These are phyloP conservation scores for Amphiprion clarkii DNA, from an alignment of 2,797 vertebrate genomes.

Conservation along the genomic window DNA sequence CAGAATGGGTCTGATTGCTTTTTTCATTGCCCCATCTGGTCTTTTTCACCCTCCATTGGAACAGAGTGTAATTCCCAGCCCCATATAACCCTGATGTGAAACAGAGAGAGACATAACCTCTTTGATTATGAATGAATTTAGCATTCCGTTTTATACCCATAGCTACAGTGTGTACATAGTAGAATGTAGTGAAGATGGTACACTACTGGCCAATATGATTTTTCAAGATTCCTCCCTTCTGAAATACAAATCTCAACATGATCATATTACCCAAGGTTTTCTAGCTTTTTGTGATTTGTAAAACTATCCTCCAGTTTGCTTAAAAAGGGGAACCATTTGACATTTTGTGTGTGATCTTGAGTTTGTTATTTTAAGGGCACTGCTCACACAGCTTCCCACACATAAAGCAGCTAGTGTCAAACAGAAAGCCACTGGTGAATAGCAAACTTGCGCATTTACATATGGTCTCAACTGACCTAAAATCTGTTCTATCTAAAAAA, in stretches of 20 bases:
- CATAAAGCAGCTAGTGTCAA: background rate
- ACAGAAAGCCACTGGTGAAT: slow-evolving; percentile 1
- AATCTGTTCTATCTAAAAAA: slow-evolving; percentile 5
- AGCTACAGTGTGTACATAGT: background rate
- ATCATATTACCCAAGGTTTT: background rate
- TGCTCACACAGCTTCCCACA: background rate
- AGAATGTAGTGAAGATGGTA: slow-evolving; percentile 3
- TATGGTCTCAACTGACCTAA: background rate
- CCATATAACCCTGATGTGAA: slow-evolving; percentile 45
- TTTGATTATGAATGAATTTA: slow-evolving; percentile 28
- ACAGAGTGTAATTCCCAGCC: slow-evolving; percentile 24
- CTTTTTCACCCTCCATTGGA: slow-evolving; percentile 27
- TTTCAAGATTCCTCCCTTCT: background rate
- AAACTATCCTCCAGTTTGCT: background rate
- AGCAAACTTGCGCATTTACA: slow-evolving; percentile 15
- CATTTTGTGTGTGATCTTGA: background rate
- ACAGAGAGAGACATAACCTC: slow-evolving; percentile 20
- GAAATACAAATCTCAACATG: background rate
- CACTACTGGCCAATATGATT: background rate
- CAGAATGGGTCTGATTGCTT: slow-evolving; percentile 49
- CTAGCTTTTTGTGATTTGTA: background rate
- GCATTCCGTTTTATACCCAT: slow-evolving; percentile 5
- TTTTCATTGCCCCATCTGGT: slow-evolving; percentile 58
- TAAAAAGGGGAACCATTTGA: background rate
- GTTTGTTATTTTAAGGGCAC: background rate